Base-by-base conservation (phyloP, 2,888 invertebrate genomes). In the Terebella lapidaria region DNA sequence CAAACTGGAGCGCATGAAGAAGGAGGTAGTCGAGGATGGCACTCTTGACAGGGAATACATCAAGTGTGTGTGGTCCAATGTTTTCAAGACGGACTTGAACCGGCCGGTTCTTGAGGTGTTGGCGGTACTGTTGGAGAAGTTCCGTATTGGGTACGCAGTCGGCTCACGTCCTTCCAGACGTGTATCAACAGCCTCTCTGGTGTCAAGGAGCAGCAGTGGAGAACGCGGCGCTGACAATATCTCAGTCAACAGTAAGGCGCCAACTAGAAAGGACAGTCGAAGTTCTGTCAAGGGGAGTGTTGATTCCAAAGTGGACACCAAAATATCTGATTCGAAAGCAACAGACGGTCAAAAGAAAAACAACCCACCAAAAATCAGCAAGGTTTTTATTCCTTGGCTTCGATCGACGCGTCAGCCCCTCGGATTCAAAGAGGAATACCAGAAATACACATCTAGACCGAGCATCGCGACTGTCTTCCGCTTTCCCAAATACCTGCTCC, bases 401-500 rank as follows among this genome's bases (percentile, higher is more conserved):
- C 65, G 72, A 24, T 69, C 67, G 35, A 67, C 68, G 26, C 56
- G 58, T 0, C 71, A 73, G 52, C 72, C 75, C 1, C 63, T 67
- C 5, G 63, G 64, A 2, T 65, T 72, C 24, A 56, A 57, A 10
- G 67, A 68, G 26, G 58, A 67, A 54, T 74, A 71, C 70, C 63
- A 62, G 24, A 60, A 58, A 1, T 62, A 69, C 2, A 53, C 54
- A 2, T 63, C 65, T 2, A 69, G 68, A 35, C 64, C 69, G 25
- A 63, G 66, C 24, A 57, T 75, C 27, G 71, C 66, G 1, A 70
- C 71, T 2, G 60, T 69, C 1, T 71, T 70, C 62, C 67, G 69
- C 20, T 77, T 78, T 57, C 76, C 76, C 0, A 68, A 66, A 51
- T 77, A 74, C 59, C 67, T 74, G 62, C 78, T 77, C 0, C 75